phyloP scores from a whole-genome alignment of 2,113 vertebrate genomes.

The Orycteropus afer region DNA sequence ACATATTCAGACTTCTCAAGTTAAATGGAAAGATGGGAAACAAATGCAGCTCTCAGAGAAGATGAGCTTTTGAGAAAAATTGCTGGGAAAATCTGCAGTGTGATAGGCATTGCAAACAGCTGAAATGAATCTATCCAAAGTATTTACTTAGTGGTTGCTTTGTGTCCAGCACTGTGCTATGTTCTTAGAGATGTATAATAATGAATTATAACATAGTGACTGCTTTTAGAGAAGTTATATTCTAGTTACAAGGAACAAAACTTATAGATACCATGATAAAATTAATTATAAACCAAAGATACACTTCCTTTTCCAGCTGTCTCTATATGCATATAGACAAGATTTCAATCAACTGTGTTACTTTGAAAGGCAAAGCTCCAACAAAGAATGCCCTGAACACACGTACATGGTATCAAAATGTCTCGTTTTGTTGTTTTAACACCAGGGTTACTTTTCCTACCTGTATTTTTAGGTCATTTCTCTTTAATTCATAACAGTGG shows the following conservation, averaged over 20 bases:
- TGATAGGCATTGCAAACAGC: slow-evolving; percentile 65
- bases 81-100: slow-evolving; percentile 35
- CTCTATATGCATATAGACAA: background rate
- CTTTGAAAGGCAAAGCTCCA: background rate
- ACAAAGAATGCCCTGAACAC: background rate
- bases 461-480: background rate
- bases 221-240: slow-evolving; percentile 35
- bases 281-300: background rate
- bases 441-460: background rate
- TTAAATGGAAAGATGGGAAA: slow-evolving; percentile 64
- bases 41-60: slow-evolving; percentile 64
- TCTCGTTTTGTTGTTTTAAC: background rate
- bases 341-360: background rate
- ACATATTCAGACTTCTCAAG: slow-evolving; percentile 73
- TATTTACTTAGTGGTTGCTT: background rate
- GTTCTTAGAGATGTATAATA: slow-evolving; percentile 29
- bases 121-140: slow-evolving; percentile 58
- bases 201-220: background rate
- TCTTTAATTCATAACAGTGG: background rate
- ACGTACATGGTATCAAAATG: background rate
- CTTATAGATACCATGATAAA: slow-evolving; percentile 21
- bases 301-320: background rate
- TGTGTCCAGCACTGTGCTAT: background rate
- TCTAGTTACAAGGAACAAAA: slow-evolving; percentile 11
- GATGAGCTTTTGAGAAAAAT: slow-evolving; percentile 57